phyloP scores from a whole-genome alignment of 2,113 vertebrate genomes.

The Zosterops borbonicus region DNA sequence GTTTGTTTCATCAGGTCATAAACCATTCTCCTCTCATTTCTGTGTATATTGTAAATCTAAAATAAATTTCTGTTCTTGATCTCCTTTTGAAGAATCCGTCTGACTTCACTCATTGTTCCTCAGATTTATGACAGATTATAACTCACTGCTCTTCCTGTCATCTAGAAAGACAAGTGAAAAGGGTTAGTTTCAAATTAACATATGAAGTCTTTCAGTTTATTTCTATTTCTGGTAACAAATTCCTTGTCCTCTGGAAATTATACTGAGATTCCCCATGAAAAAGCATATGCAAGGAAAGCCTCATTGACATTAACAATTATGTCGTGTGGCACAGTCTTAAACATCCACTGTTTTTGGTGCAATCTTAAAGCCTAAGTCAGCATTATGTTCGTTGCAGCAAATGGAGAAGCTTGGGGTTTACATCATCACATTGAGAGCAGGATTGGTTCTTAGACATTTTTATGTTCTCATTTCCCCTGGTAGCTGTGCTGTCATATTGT shows the following conservation, averaged over 20 bases:
- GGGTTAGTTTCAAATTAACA: neutral
- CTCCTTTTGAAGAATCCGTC: neutral
- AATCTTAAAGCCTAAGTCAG: neutral
- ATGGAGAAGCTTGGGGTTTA: neutral
- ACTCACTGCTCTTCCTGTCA: conserved; percentile 6
- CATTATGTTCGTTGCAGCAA: neutral
- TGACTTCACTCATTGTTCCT: neutral
- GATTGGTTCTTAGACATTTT: neutral
- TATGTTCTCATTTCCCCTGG: neutral
- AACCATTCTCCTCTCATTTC: neutral
- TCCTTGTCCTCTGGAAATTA: neutral
- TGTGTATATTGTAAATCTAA: neutral
- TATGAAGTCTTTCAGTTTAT: neutral
- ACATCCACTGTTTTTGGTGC: neutral
- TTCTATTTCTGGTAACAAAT: neutral
- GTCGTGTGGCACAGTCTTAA: neutral
- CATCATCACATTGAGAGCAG: neutral
- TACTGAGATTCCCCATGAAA: neutral
- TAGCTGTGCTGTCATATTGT: neutral
- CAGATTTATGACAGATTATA: conserved; percentile 13
- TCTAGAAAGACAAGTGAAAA: conserved; percentile 21
- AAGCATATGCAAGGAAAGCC: neutral
- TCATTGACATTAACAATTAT: neutral
- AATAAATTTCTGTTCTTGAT: neutral
- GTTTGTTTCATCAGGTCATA: neutral